Base-by-base conservation (phyloP, 2,888 invertebrate species). In the Tortricodes alternella region DNA sequence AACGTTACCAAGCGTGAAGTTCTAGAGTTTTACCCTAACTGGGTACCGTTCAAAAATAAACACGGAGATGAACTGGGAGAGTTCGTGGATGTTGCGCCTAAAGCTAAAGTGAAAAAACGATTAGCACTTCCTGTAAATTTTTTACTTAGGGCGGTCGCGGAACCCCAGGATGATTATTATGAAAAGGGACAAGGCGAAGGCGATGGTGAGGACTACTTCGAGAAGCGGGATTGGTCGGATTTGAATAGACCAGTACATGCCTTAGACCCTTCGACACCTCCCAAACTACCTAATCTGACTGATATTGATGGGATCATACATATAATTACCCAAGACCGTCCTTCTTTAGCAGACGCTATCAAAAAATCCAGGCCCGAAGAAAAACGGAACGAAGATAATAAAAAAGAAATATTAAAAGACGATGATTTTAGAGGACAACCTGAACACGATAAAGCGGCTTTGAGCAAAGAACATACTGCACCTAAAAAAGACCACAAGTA, bases 21-120 rank as follows among this genome's bases (percentile, higher is more conserved):
- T 2, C 70, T 66, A 58, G 83, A 86, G 34, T 70, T 80, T n/a
- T 89, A 75, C 53, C 89, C 89, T 16, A 85, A 88, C 67, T 89
- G 88, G 89, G 89, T 88, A n/a, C 86, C 88, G 0, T 89, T 88
- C 59, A 87, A 86, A 66, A 88, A 86, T 57, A 88, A 87, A 66
- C 77, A 85, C 4, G 86, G 84, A 2, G 81, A 82, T 3, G 80
- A 87, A 53, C 62, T 88, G 3, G 88, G 85, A 50, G 85, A 89
- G 46, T 84, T 89, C 34, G 68, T 79, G 1, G 74, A 79, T 27
- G 76, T 79, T 35, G 66, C 68, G 19, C 60, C 65, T 3, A 85
- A 85, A 64, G 64, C 70, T 1, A 88, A 86, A 63, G 77, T 81
- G 5, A 89, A 85, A 61, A 90, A 89, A 61, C 73, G 90, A 61